These are phyloP conservation scores for Balaenoptera acutorostrata DNA, from an alignment of 2,113 vertebrate genomes.

Conservation along the genomic window DNA sequence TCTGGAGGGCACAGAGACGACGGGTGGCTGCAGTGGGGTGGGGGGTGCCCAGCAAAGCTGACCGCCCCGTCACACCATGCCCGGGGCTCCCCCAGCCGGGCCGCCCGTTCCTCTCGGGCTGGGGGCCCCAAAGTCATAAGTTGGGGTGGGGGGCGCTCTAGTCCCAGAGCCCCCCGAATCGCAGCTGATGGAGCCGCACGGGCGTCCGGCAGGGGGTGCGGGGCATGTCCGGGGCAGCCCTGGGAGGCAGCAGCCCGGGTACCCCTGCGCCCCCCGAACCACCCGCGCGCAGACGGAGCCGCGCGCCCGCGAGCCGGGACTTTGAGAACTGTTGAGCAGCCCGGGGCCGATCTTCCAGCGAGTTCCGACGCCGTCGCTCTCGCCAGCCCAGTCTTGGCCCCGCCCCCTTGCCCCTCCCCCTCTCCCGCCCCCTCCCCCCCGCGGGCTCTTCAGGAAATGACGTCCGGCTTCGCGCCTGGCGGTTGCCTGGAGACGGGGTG, in stretches of 20 bases:
- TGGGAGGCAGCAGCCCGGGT: background rate
- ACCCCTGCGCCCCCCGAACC: constrained; percentile 20
- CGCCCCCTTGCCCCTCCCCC: constrained; percentile 47
- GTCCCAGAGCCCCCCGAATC: background rate
- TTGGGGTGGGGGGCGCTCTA: constrained; percentile 2
- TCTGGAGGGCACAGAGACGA: background rate
- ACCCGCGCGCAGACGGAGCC: constrained; percentile 2
- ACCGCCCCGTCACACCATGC: constrained; percentile 62
- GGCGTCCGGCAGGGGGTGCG: constrained; percentile 20
- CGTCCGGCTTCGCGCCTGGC: constrained; percentile 66
- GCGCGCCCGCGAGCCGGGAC: constrained; percentile 11
- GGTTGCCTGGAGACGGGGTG: constrained; percentile 80
- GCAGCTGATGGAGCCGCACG: background rate
- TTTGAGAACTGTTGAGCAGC: constrained; percentile 72
- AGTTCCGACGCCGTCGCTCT: constrained; percentile 64
- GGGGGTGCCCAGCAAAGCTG: background rate
- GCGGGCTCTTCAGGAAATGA: constrained; percentile 80
- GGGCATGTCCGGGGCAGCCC: constrained; percentile 58
- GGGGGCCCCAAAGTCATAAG: constrained; percentile 62
- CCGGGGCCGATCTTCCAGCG: constrained; percentile 32
- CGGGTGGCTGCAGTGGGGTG: background rate
- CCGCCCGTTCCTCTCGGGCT: constrained; percentile 43
- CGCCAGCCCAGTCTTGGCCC: constrained; percentile 25
- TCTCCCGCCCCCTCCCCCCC: background rate
- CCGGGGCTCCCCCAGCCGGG: constrained; percentile 63